Base-by-base conservation (phyloP, 2,888 invertebrate species). In the Lithophane semibrunnea region DNA sequence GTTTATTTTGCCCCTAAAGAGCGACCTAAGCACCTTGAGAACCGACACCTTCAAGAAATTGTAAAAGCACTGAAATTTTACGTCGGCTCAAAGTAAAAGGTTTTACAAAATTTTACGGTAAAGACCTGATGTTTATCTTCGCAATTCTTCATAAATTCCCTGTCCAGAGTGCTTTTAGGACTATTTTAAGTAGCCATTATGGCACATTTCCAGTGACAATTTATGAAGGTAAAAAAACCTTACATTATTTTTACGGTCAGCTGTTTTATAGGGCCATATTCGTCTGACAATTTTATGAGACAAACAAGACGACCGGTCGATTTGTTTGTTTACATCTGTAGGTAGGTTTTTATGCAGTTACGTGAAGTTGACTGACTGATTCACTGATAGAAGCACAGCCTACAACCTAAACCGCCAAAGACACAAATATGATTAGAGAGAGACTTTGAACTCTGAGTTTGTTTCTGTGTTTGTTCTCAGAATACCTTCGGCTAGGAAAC, bases 181-280 rank as follows among this genome's bases (percentile, higher is more conserved):
- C 82, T 73, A 80, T 84, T 86, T 86, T 81, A 88, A 88, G 88
- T 84, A 83, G 67, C 85, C 82, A 84, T 87, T 88, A 85, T 61
- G 77, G 80, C 65, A 80, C 79, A 82, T 79, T 84, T 85, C 73
- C 69, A 82, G 77, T 70, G 66, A 68, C 84, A 67, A 88, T 85
- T 87, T 87, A 88, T 83, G 73, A 78, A 80, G 88, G 88, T 83
- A 77, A 86, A 88, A 86, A 85, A 85, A 66, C 85, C 82, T 88
- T 85, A 85, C 88, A 88, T 77, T 84, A 78, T 84, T 85, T 85
- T 90, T 84, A 89, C 84, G 86, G 85, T 78, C 73, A 80, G 76
- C 78, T 79, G 73, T 86, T 89, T 88, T 84, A 87, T 87, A 70
- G 86, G 63, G 68, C 71, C 75, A 88, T 87, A 82, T 68, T 80